Evolutionary conservation across 1,140 invertebrate genomes (phyloP).

Genomic region (Pachypsylla venusta): DNA sequence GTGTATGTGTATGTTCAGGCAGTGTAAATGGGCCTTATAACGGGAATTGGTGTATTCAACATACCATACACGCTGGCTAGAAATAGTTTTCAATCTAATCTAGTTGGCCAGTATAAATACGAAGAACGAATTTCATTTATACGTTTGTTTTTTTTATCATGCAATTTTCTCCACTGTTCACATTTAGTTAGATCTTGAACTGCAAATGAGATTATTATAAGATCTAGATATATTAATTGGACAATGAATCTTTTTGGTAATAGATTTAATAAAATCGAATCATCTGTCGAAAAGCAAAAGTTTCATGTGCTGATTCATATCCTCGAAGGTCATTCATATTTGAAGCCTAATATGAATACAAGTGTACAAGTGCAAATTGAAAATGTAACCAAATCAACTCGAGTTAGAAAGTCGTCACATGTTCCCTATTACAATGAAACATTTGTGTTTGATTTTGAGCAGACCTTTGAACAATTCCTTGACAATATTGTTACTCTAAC

Average conservation of each 20-base stretch:
- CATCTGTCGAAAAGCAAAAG: background rate
- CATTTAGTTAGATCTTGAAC: no score
- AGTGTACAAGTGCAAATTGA: background rate
- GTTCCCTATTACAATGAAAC: conserved; percentile 1
- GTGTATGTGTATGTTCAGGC: no score
- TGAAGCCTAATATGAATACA: conserved; percentile 3
- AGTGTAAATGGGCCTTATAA: no score
- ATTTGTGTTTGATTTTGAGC: background rate
- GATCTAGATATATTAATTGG: no score
- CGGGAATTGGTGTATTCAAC: no score
- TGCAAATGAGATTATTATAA: no score
- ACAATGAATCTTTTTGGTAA: conserved; percentile 6
- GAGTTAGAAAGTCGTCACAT: background rate
- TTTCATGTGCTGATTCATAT: background rate
- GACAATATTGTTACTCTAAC: conserved; percentile 1
- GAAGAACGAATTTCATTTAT: no score
- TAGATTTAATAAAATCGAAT: background rate
- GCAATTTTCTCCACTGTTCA: no score
- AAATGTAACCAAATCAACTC: background rate
- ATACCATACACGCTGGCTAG: no score
- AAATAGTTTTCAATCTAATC: no score
- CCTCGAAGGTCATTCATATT: background rate
- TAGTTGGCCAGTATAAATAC: no score
- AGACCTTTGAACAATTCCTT: background rate
- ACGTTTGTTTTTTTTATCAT: no score